Evolutionary conservation across 2,113 vertebrate genomes (phyloP).

Genomic region (Cebidichthys violaceus): DNA sequence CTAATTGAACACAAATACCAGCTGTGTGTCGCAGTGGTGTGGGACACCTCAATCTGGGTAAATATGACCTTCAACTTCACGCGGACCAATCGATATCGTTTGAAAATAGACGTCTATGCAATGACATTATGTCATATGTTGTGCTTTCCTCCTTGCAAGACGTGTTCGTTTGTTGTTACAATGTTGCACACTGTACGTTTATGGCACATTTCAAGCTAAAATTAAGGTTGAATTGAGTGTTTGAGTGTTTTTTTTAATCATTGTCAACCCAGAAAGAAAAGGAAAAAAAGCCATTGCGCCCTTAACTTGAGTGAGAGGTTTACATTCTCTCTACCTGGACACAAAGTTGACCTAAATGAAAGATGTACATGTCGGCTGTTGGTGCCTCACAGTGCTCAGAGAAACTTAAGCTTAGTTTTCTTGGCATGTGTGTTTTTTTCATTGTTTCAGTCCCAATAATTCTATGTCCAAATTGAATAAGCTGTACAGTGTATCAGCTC

Average conservation of each 20-base stretch:
- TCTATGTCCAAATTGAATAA: background rate
- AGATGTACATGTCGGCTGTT: background rate
- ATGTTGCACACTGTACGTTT: background rate
- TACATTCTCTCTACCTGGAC: background rate
- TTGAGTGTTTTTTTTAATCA: too few relatives aligned
- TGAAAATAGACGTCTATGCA: background rate
- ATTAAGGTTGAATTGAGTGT: too few relatives aligned
- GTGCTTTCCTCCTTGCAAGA: background rate
- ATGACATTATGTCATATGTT: background rate
- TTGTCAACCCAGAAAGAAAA: too few relatives aligned
- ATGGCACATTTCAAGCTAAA: background rate
- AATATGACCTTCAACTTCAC: background rate
- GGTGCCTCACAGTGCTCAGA: slow-evolving; percentile 10
- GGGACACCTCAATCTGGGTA: background rate
- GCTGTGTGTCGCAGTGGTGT: slow-evolving; percentile 1
- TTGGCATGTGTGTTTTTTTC: background rate
- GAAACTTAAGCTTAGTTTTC: background rate
- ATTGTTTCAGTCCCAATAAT: background rate
- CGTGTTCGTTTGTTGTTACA: background rate
- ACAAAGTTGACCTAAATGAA: slow-evolving; percentile 30
- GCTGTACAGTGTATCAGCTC: background rate
- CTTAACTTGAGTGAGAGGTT: background rate
- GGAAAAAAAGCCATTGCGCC: background rate
- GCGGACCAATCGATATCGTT: background rate
- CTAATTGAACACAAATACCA: background rate